phyloP scores from a whole-genome alignment of 2,113 vertebrate species.

The Sebastes schlegelii region DNA sequence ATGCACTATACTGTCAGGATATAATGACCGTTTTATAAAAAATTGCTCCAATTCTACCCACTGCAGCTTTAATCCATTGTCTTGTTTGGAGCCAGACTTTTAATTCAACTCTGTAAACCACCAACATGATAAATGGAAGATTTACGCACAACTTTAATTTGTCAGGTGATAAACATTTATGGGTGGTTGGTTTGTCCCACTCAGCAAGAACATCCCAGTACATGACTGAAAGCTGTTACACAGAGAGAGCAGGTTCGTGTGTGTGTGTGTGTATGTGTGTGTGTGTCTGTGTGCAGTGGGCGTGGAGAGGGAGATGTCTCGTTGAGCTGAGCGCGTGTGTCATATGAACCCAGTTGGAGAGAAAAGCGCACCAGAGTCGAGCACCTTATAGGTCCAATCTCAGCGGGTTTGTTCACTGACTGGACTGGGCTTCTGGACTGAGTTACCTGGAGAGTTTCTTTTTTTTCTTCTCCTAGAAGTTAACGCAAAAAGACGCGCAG shows the following conservation, averaged over 20 bases:
- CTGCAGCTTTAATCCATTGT: not conserved
- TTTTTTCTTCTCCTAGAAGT: not conserved
- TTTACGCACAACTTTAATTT: conserved; percentile 18
- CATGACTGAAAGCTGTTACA: conserved; percentile 2
- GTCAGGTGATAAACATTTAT: conserved; percentile 11
- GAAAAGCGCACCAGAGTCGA: conserved; percentile 40
- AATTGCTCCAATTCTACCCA: too few relatives aligned
- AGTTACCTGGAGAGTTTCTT: conserved; percentile 8
- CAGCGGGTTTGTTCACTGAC: conserved; percentile 11
- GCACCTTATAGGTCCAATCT: conserved; percentile 37
- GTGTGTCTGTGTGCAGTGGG: conserved; percentile 57
- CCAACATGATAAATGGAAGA: not conserved
- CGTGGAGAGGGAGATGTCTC: conserved; percentile 67
- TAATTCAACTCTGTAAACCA: not conserved
- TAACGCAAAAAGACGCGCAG: conserved; percentile 9
- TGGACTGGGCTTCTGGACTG: conserved; percentile 35
- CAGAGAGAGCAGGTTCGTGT: conserved; percentile 6
- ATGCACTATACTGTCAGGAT: too few relatives aligned
- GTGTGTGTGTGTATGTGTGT: conserved; percentile 22
- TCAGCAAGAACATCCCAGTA: conserved; percentile 28
- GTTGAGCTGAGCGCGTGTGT: conserved; percentile 46
- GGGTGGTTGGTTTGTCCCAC: conserved; percentile 10
- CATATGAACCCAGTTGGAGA: conserved; percentile 49
- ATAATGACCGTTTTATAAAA: too few relatives aligned
- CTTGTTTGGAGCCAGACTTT: not conserved